A percentile compares a stretch with the other conserved stretches of the same genome.
These are phyloP conservation scores for Cloeon dipterum DNA, from an alignment of 2,888 invertebrate species.

Conservation along the genomic window DNA sequence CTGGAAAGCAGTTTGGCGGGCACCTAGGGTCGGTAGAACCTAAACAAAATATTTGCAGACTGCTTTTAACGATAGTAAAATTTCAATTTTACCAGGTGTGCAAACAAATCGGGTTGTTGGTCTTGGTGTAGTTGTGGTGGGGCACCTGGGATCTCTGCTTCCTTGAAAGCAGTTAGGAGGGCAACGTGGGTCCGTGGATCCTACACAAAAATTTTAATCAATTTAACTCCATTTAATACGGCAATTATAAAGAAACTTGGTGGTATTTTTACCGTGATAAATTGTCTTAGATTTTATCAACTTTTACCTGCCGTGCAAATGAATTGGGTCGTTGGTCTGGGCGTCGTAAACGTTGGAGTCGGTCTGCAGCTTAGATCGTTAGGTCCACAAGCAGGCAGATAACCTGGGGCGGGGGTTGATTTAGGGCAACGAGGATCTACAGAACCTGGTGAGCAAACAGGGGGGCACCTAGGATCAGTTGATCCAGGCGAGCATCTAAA, in stretches of 20 bases:
- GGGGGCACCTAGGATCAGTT: conserved; percentile 1
- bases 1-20: conserved; percentile 11
- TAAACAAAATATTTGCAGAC: conserved; percentile 5
- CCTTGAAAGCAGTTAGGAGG: conserved; percentile 13
- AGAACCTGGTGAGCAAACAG: conserved; percentile 15
- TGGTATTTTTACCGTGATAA: too few species aligned
- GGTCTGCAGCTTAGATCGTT: conserved; percentile 7
- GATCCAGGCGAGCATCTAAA: conserved; percentile 11
- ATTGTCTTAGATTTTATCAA: too few species aligned
- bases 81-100: conserved; percentile 6
- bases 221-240: too few species aligned
- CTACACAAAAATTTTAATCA: conserved; percentile 9
- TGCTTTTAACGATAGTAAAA: neutral
- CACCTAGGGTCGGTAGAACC: conserved; percentile 11
- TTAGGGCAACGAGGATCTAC: conserved; percentile 10
- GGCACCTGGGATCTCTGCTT: conserved; percentile 14
- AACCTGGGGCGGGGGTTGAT: neutral
- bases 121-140: conserved; percentile 11
- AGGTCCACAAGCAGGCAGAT: conserved; percentile 10
- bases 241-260: too few species aligned
- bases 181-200: conserved; percentile 12
- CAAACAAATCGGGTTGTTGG: conserved; percentile 10
- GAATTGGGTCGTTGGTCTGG: conserved; percentile 3
- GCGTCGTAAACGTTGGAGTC: conserved; percentile 8
- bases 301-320: conserved; percentile 3